phyloP scores from a whole-genome alignment of 2,888 invertebrate species.

The Eilema caniola region DNA sequence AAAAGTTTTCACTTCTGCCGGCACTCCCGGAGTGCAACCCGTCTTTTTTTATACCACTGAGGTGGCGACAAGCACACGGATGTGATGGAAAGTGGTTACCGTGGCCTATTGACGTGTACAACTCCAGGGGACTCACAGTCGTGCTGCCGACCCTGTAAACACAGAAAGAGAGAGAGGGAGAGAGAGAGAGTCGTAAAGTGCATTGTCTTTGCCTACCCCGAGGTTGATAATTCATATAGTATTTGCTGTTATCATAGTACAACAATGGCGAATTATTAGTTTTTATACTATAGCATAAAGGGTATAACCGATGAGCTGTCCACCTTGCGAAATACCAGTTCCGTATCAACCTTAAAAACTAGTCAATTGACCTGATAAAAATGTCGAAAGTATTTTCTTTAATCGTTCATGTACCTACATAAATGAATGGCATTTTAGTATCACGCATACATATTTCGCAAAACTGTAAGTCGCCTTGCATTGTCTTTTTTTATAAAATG shows the following conservation, averaged over 20 bases:
- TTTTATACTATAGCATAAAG: slow-evolving; percentile 32
- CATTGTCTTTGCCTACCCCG: no score
- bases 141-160: no score
- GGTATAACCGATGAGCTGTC: slow-evolving; percentile 43
- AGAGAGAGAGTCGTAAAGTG: no score
- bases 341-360: slow-evolving; percentile 34
- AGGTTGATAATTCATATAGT: no score
- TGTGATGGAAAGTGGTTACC: no score
- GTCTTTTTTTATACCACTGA: no score
- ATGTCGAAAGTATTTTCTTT: slow-evolving; percentile 24
- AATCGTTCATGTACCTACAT: not conserved
- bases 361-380: slow-evolving; percentile 29
- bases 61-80: no score
- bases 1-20: no score
- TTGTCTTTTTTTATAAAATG: not conserved
- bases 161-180: no score
- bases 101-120: no score
- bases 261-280: slow-evolving; percentile 15
- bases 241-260: not conserved
- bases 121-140: no score
- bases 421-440: not conserved
- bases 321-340: slow-evolving; percentile 34
- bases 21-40: no score
- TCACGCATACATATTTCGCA: slow-evolving; percentile 6
- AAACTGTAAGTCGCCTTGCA: not conserved